These are phyloP conservation scores for Serilophus lunatus DNA, from an alignment of 2,113 vertebrate genomes.

Conservation along the genomic window DNA sequence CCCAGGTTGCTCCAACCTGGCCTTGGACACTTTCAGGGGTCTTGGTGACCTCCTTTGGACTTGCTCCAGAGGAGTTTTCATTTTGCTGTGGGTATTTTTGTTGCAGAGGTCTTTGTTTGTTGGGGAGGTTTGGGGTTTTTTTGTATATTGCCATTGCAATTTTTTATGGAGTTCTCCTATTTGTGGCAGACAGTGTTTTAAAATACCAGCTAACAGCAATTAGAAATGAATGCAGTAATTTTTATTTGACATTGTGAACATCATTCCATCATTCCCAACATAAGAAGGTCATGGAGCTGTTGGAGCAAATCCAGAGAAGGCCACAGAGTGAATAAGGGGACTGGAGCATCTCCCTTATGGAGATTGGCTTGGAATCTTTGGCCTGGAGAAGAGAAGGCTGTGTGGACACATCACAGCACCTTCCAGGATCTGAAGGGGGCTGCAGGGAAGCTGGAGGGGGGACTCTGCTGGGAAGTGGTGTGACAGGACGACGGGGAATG, in stretches of 20 bases:
- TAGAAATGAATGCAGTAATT: not conserved
- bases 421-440: not conserved
- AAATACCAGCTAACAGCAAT: not conserved
- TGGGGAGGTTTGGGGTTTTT: not conserved
- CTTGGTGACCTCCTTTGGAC: not conserved
- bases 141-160: not conserved
- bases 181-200: not conserved
- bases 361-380: not conserved
- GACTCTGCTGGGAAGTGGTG: fast-evolving
- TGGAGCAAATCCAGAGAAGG: not conserved
- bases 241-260: not conserved
- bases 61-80: not conserved
- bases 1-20: not conserved
- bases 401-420: not conserved
- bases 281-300: not conserved
- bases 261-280: not conserved
- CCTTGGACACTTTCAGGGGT: not conserved
- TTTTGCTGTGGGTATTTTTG: not conserved
- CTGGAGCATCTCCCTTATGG: not conserved
- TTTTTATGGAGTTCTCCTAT: not conserved
- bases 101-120: not conserved
- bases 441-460: not conserved
- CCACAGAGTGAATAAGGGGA: fast-evolving
- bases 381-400: not conserved
- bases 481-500: not conserved